phyloP scores from a whole-genome alignment of 2,888 invertebrate species.

The Clitarchus hookeri region DNA sequence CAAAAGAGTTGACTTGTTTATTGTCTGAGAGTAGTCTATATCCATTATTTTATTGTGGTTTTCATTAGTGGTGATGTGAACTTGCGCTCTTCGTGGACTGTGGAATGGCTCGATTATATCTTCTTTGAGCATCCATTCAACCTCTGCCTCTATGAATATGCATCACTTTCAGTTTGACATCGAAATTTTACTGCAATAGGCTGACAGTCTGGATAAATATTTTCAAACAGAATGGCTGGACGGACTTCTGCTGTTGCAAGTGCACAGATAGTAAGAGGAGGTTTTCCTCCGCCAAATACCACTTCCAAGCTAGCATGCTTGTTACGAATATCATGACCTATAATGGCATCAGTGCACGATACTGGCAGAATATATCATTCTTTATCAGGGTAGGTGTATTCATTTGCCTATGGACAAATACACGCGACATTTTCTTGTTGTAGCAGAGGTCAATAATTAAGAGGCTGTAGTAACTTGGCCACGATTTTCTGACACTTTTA shows the following conservation, averaged over 20 bases:
- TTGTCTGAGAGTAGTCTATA: conserved; percentile 45
- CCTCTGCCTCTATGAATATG: not conserved
- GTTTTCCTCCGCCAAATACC: conserved; percentile 12
- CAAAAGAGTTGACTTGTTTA: conserved; percentile 44
- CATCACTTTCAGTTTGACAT: not conserved
- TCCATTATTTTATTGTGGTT: conserved; percentile 44
- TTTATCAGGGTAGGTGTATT: too few relatives aligned
- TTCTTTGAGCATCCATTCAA: too few relatives aligned
- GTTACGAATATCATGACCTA: conserved; percentile 25
- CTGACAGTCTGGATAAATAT: not conserved
- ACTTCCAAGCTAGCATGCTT: not conserved
- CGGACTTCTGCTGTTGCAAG: not conserved
- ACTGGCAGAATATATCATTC: too few relatives aligned
- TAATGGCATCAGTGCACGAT: not conserved
- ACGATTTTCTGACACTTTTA: too few relatives aligned
- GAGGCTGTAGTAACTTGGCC: too few relatives aligned
- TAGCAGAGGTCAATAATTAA: too few relatives aligned
- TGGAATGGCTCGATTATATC: not conserved
- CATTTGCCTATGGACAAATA: too few relatives aligned
- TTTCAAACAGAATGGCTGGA: too few relatives aligned
- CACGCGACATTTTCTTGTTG: too few relatives aligned
- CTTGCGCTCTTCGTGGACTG: conserved; percentile 39
- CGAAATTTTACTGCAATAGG: conserved; percentile 28
- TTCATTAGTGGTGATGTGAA: conserved; percentile 39
- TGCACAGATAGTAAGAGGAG: too few relatives aligned